Base-by-base conservation (phyloP, 2,113 vertebrate species). In the Callionymus lyra region DNA sequence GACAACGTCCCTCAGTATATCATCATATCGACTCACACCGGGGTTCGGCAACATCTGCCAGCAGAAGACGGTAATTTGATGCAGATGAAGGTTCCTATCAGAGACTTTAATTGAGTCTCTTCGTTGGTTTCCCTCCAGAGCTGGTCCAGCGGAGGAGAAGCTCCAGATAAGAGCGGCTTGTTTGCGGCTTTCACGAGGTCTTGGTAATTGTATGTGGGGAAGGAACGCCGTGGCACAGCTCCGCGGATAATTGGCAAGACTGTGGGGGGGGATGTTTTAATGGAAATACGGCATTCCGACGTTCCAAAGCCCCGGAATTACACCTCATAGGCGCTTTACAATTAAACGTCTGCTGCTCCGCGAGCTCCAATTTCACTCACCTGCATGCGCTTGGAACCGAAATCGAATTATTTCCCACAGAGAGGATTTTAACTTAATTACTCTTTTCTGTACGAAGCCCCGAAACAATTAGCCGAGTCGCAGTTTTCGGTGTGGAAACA, bases 201-300 rank as follows among this genome's bases (percentile, higher is more conserved):
- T 46, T 43, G 21, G 4, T 27, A 27, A 27, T 27, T 27, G 21
- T 63, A 64, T 42, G 36, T 49, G 35, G 2, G 38, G 44, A 41
- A 31, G n/a, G 38, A 12, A 31, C 56, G 39, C 56, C 10, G 21
- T 42, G 19, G 2, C 49, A 41, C 55, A 53, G 43, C 57, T 65
- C 31, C 44, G 50, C 32, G 50, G 58, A 58, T 58, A 65, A 63
- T 12, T 32, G 63, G 63, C 63, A 42, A 64, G 47, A 59, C 64
- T 66, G 64, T 44, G 48, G 68, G 52, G 61, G 3, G 10, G 58
- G n/a, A n/a, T 36, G 50, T 51, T 47, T 50, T 71, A 59, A 68
- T 66, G 65, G 67, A 74, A 66, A 71, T 67, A 57, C 59, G 72
- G 61, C 63, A 16, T 69, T 47, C 65, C 62, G 14, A 12, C 43